These are phyloP conservation scores for Perccottus glenii DNA, from an alignment of 2,113 vertebrate species.

Conservation along the genomic window DNA sequence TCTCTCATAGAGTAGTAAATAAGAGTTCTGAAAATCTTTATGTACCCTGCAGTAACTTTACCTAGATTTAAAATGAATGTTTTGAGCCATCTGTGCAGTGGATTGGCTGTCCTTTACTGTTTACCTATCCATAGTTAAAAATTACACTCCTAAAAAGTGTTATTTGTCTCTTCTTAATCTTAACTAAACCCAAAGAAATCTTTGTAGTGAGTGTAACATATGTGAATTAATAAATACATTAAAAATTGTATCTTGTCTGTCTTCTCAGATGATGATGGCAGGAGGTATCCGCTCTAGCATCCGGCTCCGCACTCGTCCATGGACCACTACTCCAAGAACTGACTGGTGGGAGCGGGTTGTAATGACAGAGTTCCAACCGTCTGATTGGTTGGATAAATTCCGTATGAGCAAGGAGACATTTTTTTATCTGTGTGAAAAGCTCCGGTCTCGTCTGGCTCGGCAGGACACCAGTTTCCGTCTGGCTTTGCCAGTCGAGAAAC, in stretches of 20 bases:
- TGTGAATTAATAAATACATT: not conserved
- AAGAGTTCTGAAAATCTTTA: not conserved
- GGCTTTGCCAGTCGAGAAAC: conserved; percentile 81
- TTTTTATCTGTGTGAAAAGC: conserved; percentile 76
- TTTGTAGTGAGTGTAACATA: no score
- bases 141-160: no score
- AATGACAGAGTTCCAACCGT: conserved; percentile 79
- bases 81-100: no score
- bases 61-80: no score
- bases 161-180: no score
- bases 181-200: no score
- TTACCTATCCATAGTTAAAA: no score
- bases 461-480: conserved; percentile 80
- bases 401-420: conserved; percentile 81
- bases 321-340: conserved; percentile 76
- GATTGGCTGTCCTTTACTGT: no score
- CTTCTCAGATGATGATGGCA: conserved; percentile 72
- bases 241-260: no score
- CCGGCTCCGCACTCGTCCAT: conserved; percentile 69
- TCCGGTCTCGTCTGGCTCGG: conserved; percentile 77
- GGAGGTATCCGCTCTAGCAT: conserved; percentile 60
- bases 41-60: no score
- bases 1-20: not conserved
- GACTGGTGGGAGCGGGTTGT: conserved; percentile 84
- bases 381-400: conserved; percentile 83